These are phyloP conservation scores for Bucco capensis DNA, from an alignment of 2,113 vertebrate species.

Conservation along the genomic window DNA sequence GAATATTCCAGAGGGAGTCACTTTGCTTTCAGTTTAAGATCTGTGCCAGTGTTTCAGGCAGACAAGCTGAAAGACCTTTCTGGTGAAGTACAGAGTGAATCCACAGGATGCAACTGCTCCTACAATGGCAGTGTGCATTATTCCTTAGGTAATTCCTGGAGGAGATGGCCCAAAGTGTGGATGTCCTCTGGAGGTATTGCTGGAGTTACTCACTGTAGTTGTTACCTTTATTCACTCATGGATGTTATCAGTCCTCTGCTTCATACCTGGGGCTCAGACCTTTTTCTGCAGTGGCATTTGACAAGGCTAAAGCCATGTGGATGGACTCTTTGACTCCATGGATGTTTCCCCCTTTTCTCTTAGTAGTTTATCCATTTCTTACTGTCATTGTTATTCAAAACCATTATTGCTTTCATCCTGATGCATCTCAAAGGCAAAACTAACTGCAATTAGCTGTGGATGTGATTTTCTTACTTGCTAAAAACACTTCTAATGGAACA, in stretches of 20 bases:
- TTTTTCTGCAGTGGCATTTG: background rate
- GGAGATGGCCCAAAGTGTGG: too few relatives aligned
- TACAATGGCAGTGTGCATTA: too few relatives aligned
- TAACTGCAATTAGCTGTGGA: constrained; percentile 27
- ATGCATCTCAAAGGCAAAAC: constrained; percentile 2
- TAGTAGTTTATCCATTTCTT: background rate
- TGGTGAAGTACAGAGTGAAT: too few relatives aligned
- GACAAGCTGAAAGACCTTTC: background rate
- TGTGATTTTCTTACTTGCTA: constrained; percentile 22
- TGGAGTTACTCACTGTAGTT: too few relatives aligned
- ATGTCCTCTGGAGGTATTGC: too few relatives aligned
- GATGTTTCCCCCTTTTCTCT: background rate
- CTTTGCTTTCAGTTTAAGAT: background rate
- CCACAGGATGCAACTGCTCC: too few relatives aligned
- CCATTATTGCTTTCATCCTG: background rate
- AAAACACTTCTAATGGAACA: constrained; percentile 12
- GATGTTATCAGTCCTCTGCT: too few relatives aligned
- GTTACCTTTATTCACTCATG: too few relatives aligned
- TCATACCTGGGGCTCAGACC: background rate
- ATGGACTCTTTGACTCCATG: background rate
- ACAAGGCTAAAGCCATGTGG: background rate
- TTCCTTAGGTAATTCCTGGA: too few relatives aligned
- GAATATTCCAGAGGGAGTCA: background rate
- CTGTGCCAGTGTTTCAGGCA: background rate
- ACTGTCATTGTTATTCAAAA: constrained; percentile 1